Conservation (phyloP, 2,797 vertebrate genomes). For the Rhodeus uyekii region DNA sequence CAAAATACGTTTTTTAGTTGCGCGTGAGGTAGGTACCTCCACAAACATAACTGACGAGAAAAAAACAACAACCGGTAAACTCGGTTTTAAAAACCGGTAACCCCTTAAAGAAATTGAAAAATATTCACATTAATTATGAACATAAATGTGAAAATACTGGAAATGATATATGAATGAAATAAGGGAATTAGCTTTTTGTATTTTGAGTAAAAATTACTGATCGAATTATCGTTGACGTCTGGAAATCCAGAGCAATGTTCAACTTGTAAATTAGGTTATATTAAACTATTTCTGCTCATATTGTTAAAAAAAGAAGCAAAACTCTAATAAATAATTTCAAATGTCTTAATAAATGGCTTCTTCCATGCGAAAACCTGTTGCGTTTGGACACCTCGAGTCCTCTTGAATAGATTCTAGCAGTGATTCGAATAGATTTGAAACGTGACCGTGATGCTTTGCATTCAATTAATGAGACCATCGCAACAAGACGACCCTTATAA, state of each 20-base stretch:
- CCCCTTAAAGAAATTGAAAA: neutral
- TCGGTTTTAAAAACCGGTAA: neutral
- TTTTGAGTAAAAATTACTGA: neutral
- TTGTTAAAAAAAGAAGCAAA: neutral
- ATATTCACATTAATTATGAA: neutral
- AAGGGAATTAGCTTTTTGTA: neutral
- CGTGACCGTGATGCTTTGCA: neutral
- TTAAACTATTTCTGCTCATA: neutral
- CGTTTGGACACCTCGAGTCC: neutral
- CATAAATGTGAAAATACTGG: neutral
- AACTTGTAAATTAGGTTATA: neutral
- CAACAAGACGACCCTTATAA: neutral
- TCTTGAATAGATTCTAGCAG: neutral
- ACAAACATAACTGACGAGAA: no score
- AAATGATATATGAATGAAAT: no score
- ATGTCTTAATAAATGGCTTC: neutral
- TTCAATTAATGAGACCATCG: neutral
- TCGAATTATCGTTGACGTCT: neutral
- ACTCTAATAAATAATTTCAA: neutral
- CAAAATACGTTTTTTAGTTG: neutral
- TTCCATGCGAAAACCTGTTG: constrained; percentile 38
- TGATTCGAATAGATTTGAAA: neutral
- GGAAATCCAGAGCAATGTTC: neutral
- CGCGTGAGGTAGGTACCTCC: constrained; percentile 1
- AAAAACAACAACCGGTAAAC: no score